Conservation (phyloP, 2,888 invertebrate species). For the Anarsia innoxiella region DNA sequence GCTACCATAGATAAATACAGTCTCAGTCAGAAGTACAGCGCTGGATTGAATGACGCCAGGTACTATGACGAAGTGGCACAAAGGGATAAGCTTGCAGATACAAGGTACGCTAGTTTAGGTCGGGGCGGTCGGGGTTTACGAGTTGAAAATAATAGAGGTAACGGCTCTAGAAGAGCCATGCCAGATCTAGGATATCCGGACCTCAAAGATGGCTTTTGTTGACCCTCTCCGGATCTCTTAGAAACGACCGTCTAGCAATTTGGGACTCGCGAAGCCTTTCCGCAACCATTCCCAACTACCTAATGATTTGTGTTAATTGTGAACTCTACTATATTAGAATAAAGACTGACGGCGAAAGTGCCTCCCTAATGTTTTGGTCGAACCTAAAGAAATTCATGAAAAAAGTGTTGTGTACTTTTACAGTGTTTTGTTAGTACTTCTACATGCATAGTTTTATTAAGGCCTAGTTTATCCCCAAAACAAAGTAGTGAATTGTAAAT, state of each 20-base stretch:
- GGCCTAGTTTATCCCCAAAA: conserved; percentile 26
- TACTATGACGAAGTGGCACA: conserved; percentile 71
- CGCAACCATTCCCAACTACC: conserved; percentile 24
- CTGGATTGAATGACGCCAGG: conserved; percentile 68
- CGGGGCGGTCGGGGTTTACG: conserved; percentile 56
- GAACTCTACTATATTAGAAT: conserved; percentile 50
- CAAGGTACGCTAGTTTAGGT: conserved; percentile 68
- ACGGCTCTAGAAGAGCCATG: conserved; percentile 58
- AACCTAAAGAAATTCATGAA: conserved; percentile 24
- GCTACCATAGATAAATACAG: conserved; percentile 73
- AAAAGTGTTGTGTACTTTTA: conserved; percentile 1
- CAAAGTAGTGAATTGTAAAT: conserved; percentile 34
- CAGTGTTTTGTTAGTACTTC: no score
- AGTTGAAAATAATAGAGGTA: conserved; percentile 54
- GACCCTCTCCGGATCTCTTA: conserved; percentile 75
- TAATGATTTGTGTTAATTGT: conserved; percentile 33
- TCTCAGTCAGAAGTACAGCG: conserved; percentile 71
- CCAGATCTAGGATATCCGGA: conserved; percentile 73
- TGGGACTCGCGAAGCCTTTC: conserved; percentile 26
- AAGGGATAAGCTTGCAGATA: conserved; percentile 68
- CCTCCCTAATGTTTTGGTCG: conserved; percentile 44
- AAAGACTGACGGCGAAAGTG: conserved; percentile 70
- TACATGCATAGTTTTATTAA: conserved; percentile 25
- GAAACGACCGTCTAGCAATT: conserved; percentile 60
- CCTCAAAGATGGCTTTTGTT: conserved; percentile 83